Conservation (phyloP, 2,888 invertebrate genomes). For the Lasioglossum leucozonium region DNA sequence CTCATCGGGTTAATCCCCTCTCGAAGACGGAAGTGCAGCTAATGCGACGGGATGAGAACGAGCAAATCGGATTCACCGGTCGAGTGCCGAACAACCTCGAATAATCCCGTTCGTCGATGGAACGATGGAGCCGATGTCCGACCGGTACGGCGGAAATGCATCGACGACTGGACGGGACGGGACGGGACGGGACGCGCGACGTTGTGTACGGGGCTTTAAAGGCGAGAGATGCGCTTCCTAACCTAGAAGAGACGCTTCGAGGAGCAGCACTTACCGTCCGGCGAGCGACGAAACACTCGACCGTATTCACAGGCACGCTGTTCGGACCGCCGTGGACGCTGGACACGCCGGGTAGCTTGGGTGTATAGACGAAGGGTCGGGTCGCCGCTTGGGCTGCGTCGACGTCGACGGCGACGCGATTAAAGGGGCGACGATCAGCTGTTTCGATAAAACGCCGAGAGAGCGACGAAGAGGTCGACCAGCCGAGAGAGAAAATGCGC, state of each 20-base stretch:
- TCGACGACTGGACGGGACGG: neutral
- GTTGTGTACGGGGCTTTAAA: constrained; percentile 58
- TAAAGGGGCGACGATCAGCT: constrained; percentile 74
- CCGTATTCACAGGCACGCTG: constrained; percentile 53
- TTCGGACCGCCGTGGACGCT: neutral
- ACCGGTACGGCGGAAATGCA: neutral
- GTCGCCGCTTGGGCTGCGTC: constrained; percentile 2
- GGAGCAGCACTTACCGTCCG: constrained; percentile 53
- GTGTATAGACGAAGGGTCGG: neutral
- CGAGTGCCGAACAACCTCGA: neutral
- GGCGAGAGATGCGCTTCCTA: constrained; percentile 62
- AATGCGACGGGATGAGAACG: neutral
- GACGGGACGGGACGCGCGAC: neutral
- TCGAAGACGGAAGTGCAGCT: neutral
- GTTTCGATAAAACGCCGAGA: constrained; percentile 63
- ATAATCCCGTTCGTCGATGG: neutral
- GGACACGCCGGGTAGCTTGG: constrained; percentile 1
- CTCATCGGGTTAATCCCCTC: constrained; percentile 1
- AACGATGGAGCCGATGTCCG: neutral
- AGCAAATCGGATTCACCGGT: constrained; percentile 18
- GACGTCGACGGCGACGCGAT: constrained; percentile 55
- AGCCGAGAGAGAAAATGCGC: neutral
- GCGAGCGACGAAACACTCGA: constrained; percentile 46
- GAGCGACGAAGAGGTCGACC: neutral
- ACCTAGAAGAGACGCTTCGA: constrained; percentile 65